A percentile compares a stretch with the other conserved stretches of the same genome.
These are phyloP conservation scores for Setipinna tenuifilis DNA, from an alignment of 2,797 vertebrate species.

Conservation along the genomic window DNA sequence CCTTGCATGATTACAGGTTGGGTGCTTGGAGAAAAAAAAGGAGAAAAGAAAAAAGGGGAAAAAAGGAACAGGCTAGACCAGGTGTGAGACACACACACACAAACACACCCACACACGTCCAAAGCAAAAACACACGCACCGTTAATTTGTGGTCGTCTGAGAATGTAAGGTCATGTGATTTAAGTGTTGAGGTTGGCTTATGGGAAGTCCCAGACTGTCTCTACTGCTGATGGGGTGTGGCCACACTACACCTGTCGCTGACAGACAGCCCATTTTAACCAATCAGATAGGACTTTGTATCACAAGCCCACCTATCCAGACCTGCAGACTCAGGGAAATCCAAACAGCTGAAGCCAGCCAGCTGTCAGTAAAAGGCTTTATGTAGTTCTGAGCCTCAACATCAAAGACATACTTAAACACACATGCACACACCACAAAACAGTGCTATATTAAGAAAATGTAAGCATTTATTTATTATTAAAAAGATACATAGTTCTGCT, in stretches of 20 bases:
- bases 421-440: slow-evolving; percentile 18
- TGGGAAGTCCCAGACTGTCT: slow-evolving; percentile 35
- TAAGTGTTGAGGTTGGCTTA: slow-evolving; percentile 23
- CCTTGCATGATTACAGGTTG: not conserved
- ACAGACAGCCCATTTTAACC: slow-evolving; percentile 31
- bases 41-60: not conserved
- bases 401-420: not conserved
- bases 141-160: slow-evolving; percentile 40
- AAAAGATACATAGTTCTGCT: slow-evolving; percentile 65
- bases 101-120: not conserved
- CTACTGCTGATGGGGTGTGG: slow-evolving; percentile 13
- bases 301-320: not conserved
- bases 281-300: slow-evolving; percentile 16
- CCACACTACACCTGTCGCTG: slow-evolving; percentile 33
- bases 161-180: slow-evolving; percentile 31
- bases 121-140: slow-evolving; percentile 1
- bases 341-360: slow-evolving; percentile 29
- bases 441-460: slow-evolving; percentile 40
- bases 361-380: slow-evolving; percentile 9
- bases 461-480: slow-evolving; percentile 68
- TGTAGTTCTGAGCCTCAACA: not conserved
- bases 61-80: not conserved
- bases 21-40: not conserved
- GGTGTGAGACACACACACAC: slow-evolving; percentile 12
- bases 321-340: not conserved